phyloP scores from a whole-genome alignment of 2,797 vertebrate genomes.

The Phrynocephalus guinanensis region DNA sequence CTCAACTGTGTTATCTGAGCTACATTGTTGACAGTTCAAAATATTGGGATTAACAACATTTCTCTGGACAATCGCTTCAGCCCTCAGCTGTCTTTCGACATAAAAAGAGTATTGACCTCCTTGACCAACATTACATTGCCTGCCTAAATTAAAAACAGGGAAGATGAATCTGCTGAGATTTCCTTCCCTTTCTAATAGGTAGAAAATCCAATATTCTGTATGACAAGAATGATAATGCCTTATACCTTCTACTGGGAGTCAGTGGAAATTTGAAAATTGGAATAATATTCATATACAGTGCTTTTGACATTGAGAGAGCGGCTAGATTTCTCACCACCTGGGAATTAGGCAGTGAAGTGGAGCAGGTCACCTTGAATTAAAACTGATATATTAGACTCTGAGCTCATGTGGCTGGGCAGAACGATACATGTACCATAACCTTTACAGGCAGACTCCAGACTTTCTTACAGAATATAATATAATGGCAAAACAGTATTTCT shows the following conservation, averaged over 20 bases:
- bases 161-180: conserved; percentile 49
- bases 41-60: conserved; percentile 7
- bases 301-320: conserved; percentile 40
- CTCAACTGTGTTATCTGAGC: neutral
- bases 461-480: conserved; percentile 7
- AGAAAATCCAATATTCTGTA: conserved; percentile 55
- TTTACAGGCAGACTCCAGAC: conserved; percentile 16
- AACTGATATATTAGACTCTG: neutral
- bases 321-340: conserved; percentile 38
- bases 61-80: conserved; percentile 30
- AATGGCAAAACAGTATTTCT: neutral
- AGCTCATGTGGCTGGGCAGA: neutral
- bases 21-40: neutral
- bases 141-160: conserved; percentile 7
- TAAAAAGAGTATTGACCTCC: conserved; percentile 1
- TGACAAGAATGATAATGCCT: conserved; percentile 50
- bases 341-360: neutral
- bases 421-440: conserved; percentile 36
- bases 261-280: conserved; percentile 45
- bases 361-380: conserved; percentile 54
- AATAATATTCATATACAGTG: conserved; percentile 31
- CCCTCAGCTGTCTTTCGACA: conserved; percentile 23
- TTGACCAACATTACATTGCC: conserved; percentile 43
- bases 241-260: conserved; percentile 35
- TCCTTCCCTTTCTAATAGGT: conserved; percentile 40